Evolutionary conservation across 1,140 invertebrate species (phyloP), one percentile per base, ranked within the genome.

Genomic region (Bombus pascuorum): DNA sequence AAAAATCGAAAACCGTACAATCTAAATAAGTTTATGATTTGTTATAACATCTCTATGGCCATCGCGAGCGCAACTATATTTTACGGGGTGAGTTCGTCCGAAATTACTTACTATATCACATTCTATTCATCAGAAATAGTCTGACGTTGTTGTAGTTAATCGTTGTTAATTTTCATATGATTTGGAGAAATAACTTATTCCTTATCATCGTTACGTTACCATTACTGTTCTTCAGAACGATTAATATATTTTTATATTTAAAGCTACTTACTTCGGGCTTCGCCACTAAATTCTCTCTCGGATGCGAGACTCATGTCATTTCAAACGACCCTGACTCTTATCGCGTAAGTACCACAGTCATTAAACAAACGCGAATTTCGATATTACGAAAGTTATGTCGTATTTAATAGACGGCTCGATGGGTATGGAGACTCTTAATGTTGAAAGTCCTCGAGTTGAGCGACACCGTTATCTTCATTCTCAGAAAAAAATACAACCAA

Each of bases 401-500:
- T 84, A 76, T 15, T 85, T 77, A 59, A n/a, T 42, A 90, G 89
- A 90, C 94, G 94, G 93, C 92, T 34, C 89, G 89, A 87, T 94
- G 93, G 93, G 91, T 95, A 1, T 96, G 96, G 93, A 96, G 95
- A 89, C 83, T 95, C 15, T 93, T 96, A 73, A 91, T 96, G 70
- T 83, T 96, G 39, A 96, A 96, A 92, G 87, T 95, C 25, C 78
- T 90, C 28, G 95, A 96, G 85, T 89, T 96, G 13, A 89, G 94
- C 15, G 95, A 96, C 86, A 96, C 95, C 3, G 65, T 97, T 92
- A 97, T 98, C 91, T 97, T 98, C 91, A 94, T 97, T 37, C 89
- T 98, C 42, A 94, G 97, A 42, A 97, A 97, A 93, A 98, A 97
- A 92, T 95, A 96, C 70, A 96, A 96, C 62, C 97, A 98, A 94